Evolutionary conservation across 2,797 vertebrate genomes (phyloP).

Genomic region (Argyrosomus regius): DNA sequence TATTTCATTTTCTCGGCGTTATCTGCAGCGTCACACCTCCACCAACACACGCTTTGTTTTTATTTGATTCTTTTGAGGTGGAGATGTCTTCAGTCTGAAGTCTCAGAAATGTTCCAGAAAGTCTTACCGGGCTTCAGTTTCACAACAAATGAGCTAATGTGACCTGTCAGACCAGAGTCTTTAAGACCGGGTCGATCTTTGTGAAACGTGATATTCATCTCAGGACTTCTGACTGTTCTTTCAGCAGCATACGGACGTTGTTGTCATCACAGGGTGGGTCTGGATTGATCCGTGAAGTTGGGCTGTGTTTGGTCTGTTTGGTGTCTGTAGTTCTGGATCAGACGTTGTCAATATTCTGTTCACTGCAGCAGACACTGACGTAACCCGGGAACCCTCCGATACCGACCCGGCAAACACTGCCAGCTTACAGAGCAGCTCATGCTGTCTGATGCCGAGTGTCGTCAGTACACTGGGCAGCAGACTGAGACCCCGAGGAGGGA

Average conservation of each 20-base stretch:
- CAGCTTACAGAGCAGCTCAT: conserved; percentile 6
- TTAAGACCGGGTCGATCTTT: conserved; percentile 1
- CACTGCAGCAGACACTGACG: conserved; percentile 24
- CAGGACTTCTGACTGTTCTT: not conserved
- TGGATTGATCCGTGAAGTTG: no score
- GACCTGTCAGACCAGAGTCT: not conserved
- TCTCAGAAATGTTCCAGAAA: no score
- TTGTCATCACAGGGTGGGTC: not conserved
- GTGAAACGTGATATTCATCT: not conserved
- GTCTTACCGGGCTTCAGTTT: not conserved
- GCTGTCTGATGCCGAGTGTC: conserved; percentile 30
- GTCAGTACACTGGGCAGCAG: conserved; percentile 26
- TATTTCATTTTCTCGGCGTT: not conserved
- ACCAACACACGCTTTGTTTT: not conserved
- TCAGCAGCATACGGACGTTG: no score
- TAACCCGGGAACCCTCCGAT: conserved; percentile 10
- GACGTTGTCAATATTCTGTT: conserved; percentile 18
- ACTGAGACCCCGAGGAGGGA: conserved; percentile 42
- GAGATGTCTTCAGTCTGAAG: no score
- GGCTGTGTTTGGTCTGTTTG: not conserved
- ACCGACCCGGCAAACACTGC: conserved; percentile 11
- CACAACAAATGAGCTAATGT: not conserved
- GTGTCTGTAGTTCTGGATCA: conserved; percentile 3
- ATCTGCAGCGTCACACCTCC: not conserved
- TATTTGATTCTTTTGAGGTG: not conserved